Evolutionary conservation across 2,888 invertebrate species (phyloP), one percentile per base, ranked within the genome.

Genomic region (Acholoe squamosa): DNA sequence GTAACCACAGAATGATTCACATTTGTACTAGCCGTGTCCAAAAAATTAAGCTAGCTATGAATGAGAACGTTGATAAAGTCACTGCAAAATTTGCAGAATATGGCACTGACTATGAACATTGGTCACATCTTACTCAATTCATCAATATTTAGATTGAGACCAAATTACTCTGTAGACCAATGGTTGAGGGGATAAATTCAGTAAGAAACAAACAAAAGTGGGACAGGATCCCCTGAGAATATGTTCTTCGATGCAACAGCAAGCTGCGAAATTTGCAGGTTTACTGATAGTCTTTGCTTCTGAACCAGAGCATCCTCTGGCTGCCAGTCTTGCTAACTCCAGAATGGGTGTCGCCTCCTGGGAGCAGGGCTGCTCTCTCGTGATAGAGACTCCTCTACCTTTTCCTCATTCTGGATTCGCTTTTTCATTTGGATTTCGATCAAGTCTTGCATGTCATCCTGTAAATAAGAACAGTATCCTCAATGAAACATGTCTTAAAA

Each of bases 401-500:
- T 89, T n/a, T 93, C 93, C 61, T 95, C 94, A 84, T 93, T 93
- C 22, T 92, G 92, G 93, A 99, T 96, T 96, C 98, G 98, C 94
- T 97, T 97, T 92, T 97, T 97, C 97, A 99, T 97, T 96, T 98
- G 98, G 94, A 98, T 98, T 93, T 98, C 98, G 91, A 99, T 97
- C 77, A 99, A 96, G 94, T 98, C 98, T 94, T 99, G 98, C 98
- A 99, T 98, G 96, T 99, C 98, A 97, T 98, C 98, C 98, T 98
- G 96, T 16, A 89, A 61, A 56, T 12, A 25, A 67, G 33, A 67
- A 89, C 31, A 28, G 61, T 61, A n/a, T n/a, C 61, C 19, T 61
- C n/a, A 61, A 61, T n/a, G 22, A 3, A 7, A 61, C n/a, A 7
- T 10, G 10, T 43, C 43, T 3, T 43, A 43, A 43, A 10, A 43